Evolutionary conservation across 2,888 invertebrate species (phyloP).

Genomic region (Caenorhabditis macrosperma): DNA sequence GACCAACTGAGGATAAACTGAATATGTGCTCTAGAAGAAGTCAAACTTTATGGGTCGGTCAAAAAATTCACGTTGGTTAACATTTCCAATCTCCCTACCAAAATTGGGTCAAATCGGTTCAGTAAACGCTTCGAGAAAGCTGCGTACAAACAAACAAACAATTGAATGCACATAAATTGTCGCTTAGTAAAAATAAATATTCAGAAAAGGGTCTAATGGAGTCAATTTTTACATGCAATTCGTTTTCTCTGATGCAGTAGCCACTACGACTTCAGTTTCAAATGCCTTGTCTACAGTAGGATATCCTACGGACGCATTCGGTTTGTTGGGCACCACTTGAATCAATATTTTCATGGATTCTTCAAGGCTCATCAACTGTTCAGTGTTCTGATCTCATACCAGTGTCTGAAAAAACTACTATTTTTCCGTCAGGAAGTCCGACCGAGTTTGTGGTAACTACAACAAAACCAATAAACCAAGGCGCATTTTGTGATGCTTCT

Average conservation of each 20-base stretch:
- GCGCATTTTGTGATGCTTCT: constrained; percentile 38
- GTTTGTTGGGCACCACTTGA: constrained; percentile 1
- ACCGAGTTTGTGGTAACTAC: not conserved
- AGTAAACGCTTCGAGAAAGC: too few species aligned
- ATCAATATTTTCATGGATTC: not conserved
- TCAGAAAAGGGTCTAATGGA: constrained; percentile 35
- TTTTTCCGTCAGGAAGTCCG: not conserved
- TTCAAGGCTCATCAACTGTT: constrained; percentile 36
- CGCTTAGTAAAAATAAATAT: too few species aligned
- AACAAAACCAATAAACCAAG: constrained; percentile 5
- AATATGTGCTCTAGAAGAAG: too few species aligned
- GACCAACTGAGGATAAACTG: too few species aligned
- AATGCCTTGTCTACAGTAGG: constrained; percentile 16
- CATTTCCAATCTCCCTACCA: too few species aligned
- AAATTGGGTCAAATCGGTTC: too few species aligned
- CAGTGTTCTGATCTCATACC: constrained; percentile 46
- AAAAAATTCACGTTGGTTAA: too few species aligned
- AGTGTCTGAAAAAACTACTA: not conserved
- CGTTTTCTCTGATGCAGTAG: constrained; percentile 18
- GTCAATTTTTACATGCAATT: constrained; percentile 51
- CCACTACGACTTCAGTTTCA: constrained; percentile 3
- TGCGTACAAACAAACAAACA: too few species aligned
- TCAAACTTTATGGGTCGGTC: too few species aligned
- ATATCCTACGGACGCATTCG: constrained; percentile 27
- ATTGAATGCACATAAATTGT: too few species aligned